Percentiles rank a stretch among this genome's conserved stretches.
Evolutionary conservation across 2,888 invertebrate genomes (phyloP).

Genomic region (Dynastes hyllus): DNA sequence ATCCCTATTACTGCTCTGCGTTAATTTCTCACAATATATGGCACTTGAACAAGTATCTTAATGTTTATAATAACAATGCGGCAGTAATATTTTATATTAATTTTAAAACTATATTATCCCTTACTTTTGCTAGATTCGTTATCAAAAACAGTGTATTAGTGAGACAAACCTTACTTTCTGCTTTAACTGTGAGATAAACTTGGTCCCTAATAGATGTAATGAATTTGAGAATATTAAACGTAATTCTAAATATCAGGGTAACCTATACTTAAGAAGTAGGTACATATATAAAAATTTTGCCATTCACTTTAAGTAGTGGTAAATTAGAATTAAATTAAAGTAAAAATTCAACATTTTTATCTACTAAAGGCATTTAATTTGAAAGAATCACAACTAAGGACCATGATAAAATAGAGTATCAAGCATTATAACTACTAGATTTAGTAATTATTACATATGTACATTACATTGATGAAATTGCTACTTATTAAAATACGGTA

Average conservation of each 20-base stretch:
- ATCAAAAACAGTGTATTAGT: too few species aligned
- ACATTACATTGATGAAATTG: neutral
- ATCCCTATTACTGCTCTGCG: too few species aligned
- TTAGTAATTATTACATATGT: neutral
- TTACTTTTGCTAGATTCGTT: too few species aligned
- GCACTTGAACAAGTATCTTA: neutral
- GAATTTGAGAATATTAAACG: neutral
- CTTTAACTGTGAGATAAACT: neutral
- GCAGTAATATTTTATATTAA: neutral
- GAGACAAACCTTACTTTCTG: neutral
- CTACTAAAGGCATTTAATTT: neutral
- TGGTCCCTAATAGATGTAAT: neutral
- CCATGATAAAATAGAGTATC: neutral
- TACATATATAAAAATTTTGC: neutral
- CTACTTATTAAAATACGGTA: neutral
- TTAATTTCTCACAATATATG: neutral
- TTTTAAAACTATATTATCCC: neutral
- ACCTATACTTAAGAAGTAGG: neutral
- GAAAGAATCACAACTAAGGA: neutral
- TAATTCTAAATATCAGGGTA: neutral
- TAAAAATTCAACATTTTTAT: too few species aligned
- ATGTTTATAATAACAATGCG: conserved; percentile 3
- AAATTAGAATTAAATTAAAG: too few species aligned
- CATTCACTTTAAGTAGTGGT: too few species aligned
- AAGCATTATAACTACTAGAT: neutral